Evolutionary conservation across 2,113 vertebrate species (phyloP), one percentile per base, ranked within the genome.

Genomic region (Andinoacara biseriatus): DNA sequence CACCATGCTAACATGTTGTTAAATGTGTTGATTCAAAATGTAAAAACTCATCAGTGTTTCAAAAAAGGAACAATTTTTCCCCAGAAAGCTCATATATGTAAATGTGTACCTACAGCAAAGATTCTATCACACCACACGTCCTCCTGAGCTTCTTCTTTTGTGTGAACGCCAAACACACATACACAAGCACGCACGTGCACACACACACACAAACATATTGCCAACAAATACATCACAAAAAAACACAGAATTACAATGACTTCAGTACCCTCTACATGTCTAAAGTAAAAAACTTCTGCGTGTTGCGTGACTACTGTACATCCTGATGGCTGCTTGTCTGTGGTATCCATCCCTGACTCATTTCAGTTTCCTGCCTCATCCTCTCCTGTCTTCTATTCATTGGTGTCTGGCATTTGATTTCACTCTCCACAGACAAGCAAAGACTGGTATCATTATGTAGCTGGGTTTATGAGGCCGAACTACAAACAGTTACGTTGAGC

Each of bases 271-370:
- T 90, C 75, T 79, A 81, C 10, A 60, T 87, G 56, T 89, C 43
- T 58, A 56, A 79, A 81, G 61, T 83, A 84, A 90, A 87, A 85
- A 90, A 88, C 2, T 83, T 82, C 65, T 89, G 80, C 75, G 84
- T 91, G 85, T 90, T 82, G 74, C 82, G 57, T 58, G 75, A 85
- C 81, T 67, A 62, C 69, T 89, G 83, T 89, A 86, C 74, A 88
- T 82, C 86, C 85, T 84, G 81, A 59, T 86, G 79, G 69, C 74
- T 81, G 87, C 67, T 82, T 15, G 52, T 67, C 79, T 59, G 29
- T 18, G 5, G 46, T 56, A 31, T 10, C 57, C 8, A 52, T 74
- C 35, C 22, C 72, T 3, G 1, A 52, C 29, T 72, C 33, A 7
- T 49, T 75, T 81, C 33, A 58, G 29, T 31, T 67, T 67, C 38